Evolutionary conservation across 2,113 vertebrate genomes (phyloP).

Genomic region (Physeter macrocephalus): DNA sequence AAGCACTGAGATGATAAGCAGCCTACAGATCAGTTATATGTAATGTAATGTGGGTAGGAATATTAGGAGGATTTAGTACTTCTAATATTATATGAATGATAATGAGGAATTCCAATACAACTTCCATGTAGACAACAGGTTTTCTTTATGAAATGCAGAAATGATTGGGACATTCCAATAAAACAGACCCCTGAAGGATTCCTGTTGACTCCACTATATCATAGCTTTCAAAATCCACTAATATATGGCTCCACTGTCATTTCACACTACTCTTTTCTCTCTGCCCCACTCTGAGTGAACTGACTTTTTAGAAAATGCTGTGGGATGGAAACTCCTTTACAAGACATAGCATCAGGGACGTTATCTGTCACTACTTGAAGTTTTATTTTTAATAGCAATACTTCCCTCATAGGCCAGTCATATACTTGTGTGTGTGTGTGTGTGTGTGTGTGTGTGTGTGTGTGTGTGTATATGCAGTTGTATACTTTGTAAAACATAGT

Average conservation of each 20-base stretch:
- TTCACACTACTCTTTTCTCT: background rate
- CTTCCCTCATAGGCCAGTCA: background rate
- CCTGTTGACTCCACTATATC: background rate
- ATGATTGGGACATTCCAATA: background rate
- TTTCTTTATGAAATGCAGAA: background rate
- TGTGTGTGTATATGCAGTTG: no score
- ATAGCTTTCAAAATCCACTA: background rate
- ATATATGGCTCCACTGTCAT: background rate
- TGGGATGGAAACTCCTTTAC: background rate
- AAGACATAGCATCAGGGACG: background rate
- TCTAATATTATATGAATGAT: background rate
- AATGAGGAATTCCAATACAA: background rate
- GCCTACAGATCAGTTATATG: background rate
- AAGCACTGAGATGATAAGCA: background rate
- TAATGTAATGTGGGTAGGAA: background rate
- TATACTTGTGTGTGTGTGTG: background rate
- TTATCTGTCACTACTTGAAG: background rate
- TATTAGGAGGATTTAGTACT: background rate
- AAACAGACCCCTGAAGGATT: background rate
- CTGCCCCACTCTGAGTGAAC: background rate
- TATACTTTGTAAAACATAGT: background rate
- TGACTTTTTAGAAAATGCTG: background rate
- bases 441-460: no score
- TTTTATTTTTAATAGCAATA: background rate
- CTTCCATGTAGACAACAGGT: background rate